These are phyloP conservation scores for Minunthozetes semirufus DNA, from an alignment of 2,888 invertebrate genomes.

Conservation along the genomic window DNA sequence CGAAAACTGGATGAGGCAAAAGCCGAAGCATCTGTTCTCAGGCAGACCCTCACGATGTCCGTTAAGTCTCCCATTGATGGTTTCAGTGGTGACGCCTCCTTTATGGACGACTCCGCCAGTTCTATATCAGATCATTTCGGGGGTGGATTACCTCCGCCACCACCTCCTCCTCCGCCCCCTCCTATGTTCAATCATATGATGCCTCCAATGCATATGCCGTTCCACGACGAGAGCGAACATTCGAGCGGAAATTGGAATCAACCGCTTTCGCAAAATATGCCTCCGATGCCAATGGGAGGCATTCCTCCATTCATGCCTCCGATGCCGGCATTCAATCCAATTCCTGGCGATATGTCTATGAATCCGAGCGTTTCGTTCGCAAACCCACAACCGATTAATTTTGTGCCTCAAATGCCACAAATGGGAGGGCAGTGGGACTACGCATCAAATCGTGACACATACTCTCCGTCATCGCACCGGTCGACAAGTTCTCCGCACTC, in stretches of 20 bases:
- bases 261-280: neutral
- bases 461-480: constrained; percentile 13
- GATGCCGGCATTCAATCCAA: neutral
- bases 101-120: constrained; percentile 34
- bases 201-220: neutral
- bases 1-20: constrained; percentile 33
- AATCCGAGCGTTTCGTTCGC: neutral
- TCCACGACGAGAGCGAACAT: neutral
- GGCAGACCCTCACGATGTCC: constrained; percentile 31
- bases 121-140: constrained; percentile 25
- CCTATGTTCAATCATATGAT: neutral
- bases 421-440: neutral
- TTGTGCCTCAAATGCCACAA: neutral
- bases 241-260: neutral
- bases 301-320: neutral
- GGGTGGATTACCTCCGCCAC: neutral
- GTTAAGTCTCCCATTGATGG: constrained; percentile 34
- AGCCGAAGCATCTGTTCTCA: constrained; percentile 32
- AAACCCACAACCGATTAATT: neutral
- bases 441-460: neutral
- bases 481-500: constrained; percentile 2
- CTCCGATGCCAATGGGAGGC: neutral
- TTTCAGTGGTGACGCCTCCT: neutral
- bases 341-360: neutral
- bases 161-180: neutral